Percentiles rank a stretch among this genome's conserved stretches.
These are phyloP conservation scores for Camelus bactrianus DNA, from an alignment of 2,113 vertebrate species.

Conservation along the genomic window DNA sequence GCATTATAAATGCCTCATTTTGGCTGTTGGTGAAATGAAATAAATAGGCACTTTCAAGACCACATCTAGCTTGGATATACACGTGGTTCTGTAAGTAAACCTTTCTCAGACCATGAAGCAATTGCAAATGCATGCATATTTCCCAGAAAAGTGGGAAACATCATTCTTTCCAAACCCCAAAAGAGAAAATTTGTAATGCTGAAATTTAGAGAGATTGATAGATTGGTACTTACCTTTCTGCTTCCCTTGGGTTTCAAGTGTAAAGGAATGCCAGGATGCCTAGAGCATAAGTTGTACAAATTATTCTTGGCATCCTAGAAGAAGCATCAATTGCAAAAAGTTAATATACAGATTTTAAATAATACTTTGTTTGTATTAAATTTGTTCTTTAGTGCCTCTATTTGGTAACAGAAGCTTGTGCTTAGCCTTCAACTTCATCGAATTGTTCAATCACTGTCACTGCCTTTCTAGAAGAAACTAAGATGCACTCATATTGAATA, in stretches of 20 bases:
- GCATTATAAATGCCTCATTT: not conserved
- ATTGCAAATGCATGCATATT: not conserved
- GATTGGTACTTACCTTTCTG: not conserved
- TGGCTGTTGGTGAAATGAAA: not conserved
- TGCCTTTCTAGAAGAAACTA: constrained; percentile 13
- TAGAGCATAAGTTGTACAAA: not conserved
- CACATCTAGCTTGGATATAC: not conserved
- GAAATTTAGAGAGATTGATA: not conserved
- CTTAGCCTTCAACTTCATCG: not conserved
- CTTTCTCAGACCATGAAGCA: not conserved
- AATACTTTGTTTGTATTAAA: not conserved
- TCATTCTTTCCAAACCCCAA: not conserved
- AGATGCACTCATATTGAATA: not conserved
- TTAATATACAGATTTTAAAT: not conserved
- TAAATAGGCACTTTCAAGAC: not conserved
- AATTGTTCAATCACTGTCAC: not conserved
- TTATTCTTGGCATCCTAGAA: constrained; percentile 11
- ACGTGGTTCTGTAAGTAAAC: not conserved
- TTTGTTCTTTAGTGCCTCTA: not conserved
- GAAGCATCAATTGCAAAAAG: not conserved
- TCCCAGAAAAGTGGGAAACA: not conserved
- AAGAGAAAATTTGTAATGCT: not conserved
- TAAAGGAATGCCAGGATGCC: not conserved
- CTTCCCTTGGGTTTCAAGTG: not conserved
- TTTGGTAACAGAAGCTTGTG: constrained; percentile 1